Conservation (phyloP, 2,113 vertebrate species). For the Rhynchomys soricoides region DNA sequence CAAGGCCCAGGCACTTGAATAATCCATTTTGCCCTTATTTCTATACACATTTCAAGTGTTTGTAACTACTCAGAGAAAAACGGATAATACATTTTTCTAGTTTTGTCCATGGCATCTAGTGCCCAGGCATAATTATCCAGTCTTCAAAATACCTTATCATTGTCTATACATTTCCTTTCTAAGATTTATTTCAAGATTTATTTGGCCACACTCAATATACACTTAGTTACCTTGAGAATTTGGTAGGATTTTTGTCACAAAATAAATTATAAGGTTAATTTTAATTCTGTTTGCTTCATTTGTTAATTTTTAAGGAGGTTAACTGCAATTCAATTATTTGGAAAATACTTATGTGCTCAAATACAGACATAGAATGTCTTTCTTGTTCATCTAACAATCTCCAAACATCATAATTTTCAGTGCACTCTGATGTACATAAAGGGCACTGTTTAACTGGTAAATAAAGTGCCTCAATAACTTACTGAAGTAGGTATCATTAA, state of each 20-base stretch:
- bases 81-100: background rate
- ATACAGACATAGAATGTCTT: background rate
- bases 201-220: background rate
- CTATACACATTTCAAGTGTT: background rate
- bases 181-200: constrained; percentile 18
- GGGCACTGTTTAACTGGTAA: constrained; percentile 21
- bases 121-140: background rate
- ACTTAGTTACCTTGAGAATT: constrained; percentile 46
- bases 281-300: background rate
- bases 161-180: background rate
- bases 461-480: background rate
- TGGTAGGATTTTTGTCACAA: constrained; percentile 45
- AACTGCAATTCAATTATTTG: constrained; percentile 54
- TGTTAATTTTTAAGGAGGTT: constrained; percentile 3
- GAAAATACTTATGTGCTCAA: constrained; percentile 36
- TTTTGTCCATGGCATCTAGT: background rate
- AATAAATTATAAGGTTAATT: constrained; percentile 41
- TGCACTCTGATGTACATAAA: background rate
- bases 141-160: constrained; percentile 1
- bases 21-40: background rate
- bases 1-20: background rate
- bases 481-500: constrained; percentile 53
- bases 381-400: background rate
- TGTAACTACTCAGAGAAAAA: background rate
- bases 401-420: constrained; percentile 18